phyloP scores from a whole-genome alignment of 2,888 invertebrate genomes.

The Amphipoea oculea region DNA sequence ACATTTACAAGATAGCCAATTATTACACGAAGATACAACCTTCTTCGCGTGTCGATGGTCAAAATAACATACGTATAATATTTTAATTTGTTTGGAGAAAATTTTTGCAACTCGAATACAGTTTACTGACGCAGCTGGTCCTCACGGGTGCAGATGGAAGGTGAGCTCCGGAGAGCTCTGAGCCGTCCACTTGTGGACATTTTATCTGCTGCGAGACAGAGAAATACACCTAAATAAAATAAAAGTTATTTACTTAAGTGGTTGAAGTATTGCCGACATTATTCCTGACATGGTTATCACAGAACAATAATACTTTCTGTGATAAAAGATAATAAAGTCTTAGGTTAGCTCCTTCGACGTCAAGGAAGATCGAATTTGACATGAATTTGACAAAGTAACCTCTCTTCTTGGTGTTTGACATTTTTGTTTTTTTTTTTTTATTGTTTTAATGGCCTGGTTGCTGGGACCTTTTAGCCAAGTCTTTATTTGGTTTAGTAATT shows the following conservation, averaged over 20 bases:
- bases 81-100: neutral
- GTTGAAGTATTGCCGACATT: slow-evolving; percentile 79
- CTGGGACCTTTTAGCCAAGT: too few relatives aligned
- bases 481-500: too few relatives aligned
- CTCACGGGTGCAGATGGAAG: neutral
- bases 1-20: neutral
- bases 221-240: neutral
- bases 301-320: slow-evolving; percentile 7
- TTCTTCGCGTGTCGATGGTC: neutral
- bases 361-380: neutral
- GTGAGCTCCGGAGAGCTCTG: neutral
- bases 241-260: slow-evolving; percentile 74
- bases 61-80: neutral
- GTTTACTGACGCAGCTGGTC: neutral
- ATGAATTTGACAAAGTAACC: neutral
- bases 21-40: neutral
- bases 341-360: slow-evolving; percentile 20
- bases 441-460: too few relatives aligned
- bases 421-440: too few relatives aligned
- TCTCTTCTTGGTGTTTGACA: too few relatives aligned
- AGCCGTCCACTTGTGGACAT: neutral
- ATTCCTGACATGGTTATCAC: slow-evolving; percentile 78
- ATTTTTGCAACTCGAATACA: neutral
- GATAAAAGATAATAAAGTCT: neutral
- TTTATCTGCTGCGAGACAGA: neutral